Evolutionary conservation across 2,888 invertebrate genomes (phyloP), one percentile per base, ranked within the genome.

Genomic region (Hyppa rectilinea): DNA sequence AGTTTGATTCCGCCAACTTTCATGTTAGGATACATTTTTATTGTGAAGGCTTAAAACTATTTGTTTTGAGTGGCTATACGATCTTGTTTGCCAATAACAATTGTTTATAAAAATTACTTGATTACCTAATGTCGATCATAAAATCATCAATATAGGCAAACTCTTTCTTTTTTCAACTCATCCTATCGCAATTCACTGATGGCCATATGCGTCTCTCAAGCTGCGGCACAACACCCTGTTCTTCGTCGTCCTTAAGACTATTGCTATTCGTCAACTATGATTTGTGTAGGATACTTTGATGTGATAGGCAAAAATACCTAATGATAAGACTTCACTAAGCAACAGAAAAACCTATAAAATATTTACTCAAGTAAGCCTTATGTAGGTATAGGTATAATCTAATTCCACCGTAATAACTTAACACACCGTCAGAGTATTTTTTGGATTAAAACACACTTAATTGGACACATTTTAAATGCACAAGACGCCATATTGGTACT

Each of bases 401-500:
- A 60, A 80, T 68, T 67, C 29, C 0, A 52, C 9, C 12, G 14
- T 43, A 60, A 61, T 81, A 56, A 55, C 12, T 45, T 38, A 53
- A 49, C 60, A 20, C 52, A 31, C n/a, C 7, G n/a, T 26, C n/a
- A 31, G 12, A 36, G 17, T 20, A 50, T 38, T 75, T 69, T 75
- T 53, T 31, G n/a, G n/a, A 55, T 58, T 63, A 65, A 65, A 56
- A 4, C 10, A 56, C 20, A 62, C 49, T 49, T 62, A 81, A 81
- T 82, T 84, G 67, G 70, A 60, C 53, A 72, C 34, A 66, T 50
- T 70, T 58, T 62, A 84, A 71, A 29, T 65, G 69, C 56, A 53
- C 20, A 50, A 49, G 63, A 36, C 50, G 63, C 83, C 75, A 67
- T 82, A 67, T 80, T 70, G 55, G 75, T 65, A 50, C 26, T 29